Conservation (phyloP, 2,797 vertebrate species). For the Thamnophis elegans region DNA sequence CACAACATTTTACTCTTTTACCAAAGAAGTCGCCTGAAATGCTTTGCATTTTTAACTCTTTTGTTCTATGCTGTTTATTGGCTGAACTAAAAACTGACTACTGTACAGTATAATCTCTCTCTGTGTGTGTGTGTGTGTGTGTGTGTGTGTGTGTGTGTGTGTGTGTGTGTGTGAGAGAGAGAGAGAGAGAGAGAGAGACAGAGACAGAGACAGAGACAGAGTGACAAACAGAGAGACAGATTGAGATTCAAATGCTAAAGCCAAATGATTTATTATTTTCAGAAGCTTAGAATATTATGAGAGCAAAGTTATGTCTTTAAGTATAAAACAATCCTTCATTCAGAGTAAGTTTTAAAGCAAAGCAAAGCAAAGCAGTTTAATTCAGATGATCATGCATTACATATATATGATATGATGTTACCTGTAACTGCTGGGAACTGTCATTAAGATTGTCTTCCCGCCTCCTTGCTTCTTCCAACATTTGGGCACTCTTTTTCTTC, state of each 20-base stretch:
- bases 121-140: not conserved
- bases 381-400: not conserved
- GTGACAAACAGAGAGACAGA: no score
- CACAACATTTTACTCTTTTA: not conserved
- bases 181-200: no score
- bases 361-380: not conserved
- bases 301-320: constrained; percentile 45
- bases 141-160: no score
- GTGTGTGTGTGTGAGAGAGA: no score
- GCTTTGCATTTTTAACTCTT: not conserved
- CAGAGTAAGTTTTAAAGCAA: constrained; percentile 19
- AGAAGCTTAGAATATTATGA: constrained; percentile 36
- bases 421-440: constrained; percentile 90
- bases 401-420: constrained; percentile 36
- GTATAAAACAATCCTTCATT: constrained; percentile 21
- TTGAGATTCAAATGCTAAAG: not conserved
- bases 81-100: not conserved
- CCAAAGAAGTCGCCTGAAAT: not conserved
- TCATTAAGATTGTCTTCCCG: constrained; percentile 90
- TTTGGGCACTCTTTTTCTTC: constrained; percentile 91
- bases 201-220: not conserved
- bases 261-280: constrained; percentile 22
- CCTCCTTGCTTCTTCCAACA: constrained; percentile 89
- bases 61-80: not conserved
- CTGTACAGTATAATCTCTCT: not conserved